Conservation (phyloP, 2,797 vertebrate genomes). For the Dermochelys coriacea region DNA sequence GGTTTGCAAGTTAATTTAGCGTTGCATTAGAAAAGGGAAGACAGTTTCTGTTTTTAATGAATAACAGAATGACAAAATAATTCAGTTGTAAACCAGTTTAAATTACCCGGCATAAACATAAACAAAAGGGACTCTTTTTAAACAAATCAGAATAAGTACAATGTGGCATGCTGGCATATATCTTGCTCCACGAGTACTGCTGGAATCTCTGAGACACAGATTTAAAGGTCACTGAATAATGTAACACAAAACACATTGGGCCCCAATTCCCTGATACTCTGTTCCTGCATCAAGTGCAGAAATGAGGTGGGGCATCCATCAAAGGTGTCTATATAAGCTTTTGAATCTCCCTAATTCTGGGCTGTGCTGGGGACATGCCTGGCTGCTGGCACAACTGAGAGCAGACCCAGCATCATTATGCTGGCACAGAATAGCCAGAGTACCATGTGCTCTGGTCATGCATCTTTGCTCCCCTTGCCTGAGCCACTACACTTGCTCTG, state of each 20-base stretch:
- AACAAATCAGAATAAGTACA: slow-evolving; percentile 26
- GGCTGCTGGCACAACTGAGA: neutral
- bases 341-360: fast-evolving
- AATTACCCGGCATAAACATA: slow-evolving; percentile 75
- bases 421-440: neutral
- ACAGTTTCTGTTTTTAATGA: slow-evolving; percentile 78
- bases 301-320: neutral
- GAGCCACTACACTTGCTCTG: neutral
- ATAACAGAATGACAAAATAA: slow-evolving; percentile 81
- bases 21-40: slow-evolving; percentile 86
- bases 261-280: neutral
- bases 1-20: slow-evolving; percentile 57
- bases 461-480: neutral
- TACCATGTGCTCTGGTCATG: neutral
- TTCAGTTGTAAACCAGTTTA: slow-evolving; percentile 74
- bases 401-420: neutral
- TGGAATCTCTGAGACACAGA: slow-evolving; percentile 41
- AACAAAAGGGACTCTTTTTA: slow-evolving; percentile 61
- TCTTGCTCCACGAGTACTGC: slow-evolving; percentile 44
- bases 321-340: neutral
- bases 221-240: slow-evolving; percentile 4
- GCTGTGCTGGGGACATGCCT: neutral
- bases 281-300: neutral
- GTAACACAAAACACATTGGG: neutral
- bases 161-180: slow-evolving; percentile 66